phyloP scores from a whole-genome alignment of 1,140 invertebrate genomes.

The Parasteatoda tepidariorum region DNA sequence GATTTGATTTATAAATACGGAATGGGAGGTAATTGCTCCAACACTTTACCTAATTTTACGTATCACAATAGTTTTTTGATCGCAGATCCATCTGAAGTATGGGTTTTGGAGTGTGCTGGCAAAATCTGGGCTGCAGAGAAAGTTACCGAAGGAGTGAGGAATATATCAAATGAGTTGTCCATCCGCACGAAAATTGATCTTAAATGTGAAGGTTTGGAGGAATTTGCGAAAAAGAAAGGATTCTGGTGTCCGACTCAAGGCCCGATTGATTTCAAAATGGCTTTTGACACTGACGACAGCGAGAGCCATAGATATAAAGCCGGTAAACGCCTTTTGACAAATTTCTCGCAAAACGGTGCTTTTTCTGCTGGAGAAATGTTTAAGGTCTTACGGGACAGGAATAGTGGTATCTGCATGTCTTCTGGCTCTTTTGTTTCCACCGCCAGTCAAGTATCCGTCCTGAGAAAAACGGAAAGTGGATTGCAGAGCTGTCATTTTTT shows the following conservation, averaged over 20 bases:
- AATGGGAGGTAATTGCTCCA: slow-evolving; percentile 79
- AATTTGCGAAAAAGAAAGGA: slow-evolving; percentile 73
- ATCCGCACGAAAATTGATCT: slow-evolving; percentile 79
- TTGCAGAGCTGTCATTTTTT: slow-evolving; percentile 78
- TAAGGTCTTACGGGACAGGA: slow-evolving; percentile 76
- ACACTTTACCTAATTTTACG: slow-evolving; percentile 71
- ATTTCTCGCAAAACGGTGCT: background rate
- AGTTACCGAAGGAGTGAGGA: slow-evolving; percentile 67
- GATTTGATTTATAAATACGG: slow-evolving; percentile 76
- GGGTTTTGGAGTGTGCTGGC: slow-evolving; percentile 80
- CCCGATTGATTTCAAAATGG: slow-evolving; percentile 67
- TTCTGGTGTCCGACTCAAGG: slow-evolving; percentile 75
- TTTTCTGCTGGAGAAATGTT: slow-evolving; percentile 65
- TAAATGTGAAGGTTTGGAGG: slow-evolving; percentile 74
- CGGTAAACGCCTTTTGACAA: slow-evolving; percentile 4
- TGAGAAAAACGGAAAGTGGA: slow-evolving; percentile 63
- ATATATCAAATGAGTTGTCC: slow-evolving; percentile 78
- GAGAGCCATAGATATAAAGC: slow-evolving; percentile 66
- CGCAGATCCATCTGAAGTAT: slow-evolving; percentile 76
- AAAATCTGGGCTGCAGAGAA: slow-evolving; percentile 80
- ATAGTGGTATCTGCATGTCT: slow-evolving; percentile 74
- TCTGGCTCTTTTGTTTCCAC: slow-evolving; percentile 73
- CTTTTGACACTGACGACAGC: slow-evolving; percentile 63
- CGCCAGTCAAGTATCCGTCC: slow-evolving; percentile 74
- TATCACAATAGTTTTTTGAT: slow-evolving; percentile 79